Conservation (phyloP, 2,888 invertebrate species). For the Apodemia mormo region DNA sequence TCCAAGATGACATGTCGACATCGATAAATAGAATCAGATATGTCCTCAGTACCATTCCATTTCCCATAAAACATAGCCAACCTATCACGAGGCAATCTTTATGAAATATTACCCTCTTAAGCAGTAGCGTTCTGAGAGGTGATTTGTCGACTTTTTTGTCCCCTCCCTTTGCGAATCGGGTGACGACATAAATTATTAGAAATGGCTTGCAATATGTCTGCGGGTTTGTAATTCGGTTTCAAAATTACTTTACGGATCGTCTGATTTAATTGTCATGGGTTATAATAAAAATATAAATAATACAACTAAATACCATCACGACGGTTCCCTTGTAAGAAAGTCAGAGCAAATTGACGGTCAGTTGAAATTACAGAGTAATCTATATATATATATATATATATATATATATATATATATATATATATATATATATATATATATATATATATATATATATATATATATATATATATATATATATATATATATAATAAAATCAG, state of each 20-base stretch:
- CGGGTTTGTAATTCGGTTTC: conserved; percentile 9
- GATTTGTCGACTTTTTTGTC: conserved; percentile 37
- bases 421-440: no score
- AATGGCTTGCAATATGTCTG: conserved; percentile 30
- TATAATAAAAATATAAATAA: no score
- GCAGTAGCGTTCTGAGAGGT: conserved; percentile 29
- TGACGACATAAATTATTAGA: conserved; percentile 29
- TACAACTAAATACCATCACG: no score
- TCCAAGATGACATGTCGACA: conserved; percentile 12
- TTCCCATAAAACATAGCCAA: conserved; percentile 25
- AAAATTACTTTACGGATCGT: conserved; percentile 7
- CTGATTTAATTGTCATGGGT: not conserved
- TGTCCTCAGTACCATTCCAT: conserved; percentile 21
- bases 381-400: no score
- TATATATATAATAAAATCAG: no score
- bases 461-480: no score
- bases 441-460: no score
- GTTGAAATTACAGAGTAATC: no score
- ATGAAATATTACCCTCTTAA: conserved; percentile 35
- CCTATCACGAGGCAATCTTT: conserved; percentile 32
- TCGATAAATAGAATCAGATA: conserved; percentile 13
- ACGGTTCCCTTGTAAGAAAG: no score
- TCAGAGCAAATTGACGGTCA: no score
- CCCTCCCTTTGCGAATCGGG: conserved; percentile 26
- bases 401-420: no score